Percentiles rank a stretch among this genome's conserved stretches.
These are phyloP conservation scores for Apis dorsata DNA, from an alignment of 1,140 invertebrate species.

Conservation along the genomic window DNA sequence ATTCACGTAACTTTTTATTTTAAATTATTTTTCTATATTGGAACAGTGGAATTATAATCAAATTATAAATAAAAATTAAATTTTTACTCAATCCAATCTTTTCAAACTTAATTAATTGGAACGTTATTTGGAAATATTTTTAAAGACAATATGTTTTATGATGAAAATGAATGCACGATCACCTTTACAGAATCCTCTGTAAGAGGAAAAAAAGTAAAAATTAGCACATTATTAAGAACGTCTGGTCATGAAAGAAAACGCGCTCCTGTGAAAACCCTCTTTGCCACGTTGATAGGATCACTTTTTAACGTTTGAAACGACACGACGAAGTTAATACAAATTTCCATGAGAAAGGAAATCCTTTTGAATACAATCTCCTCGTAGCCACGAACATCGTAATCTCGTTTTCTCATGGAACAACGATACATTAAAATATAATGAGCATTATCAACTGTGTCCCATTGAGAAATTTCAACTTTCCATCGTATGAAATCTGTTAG, in stretches of 20 bases:
- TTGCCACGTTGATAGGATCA: background rate
- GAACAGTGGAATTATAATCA: too few relatives aligned
- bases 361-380: background rate
- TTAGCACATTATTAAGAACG: background rate
- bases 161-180: too few relatives aligned
- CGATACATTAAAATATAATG: conserved; percentile 16
- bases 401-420: background rate
- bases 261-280: background rate
- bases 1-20: too few relatives aligned
- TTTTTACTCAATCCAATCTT: too few relatives aligned
- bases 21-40: too few relatives aligned
- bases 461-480: conserved; percentile 8
- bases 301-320: background rate
- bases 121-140: too few relatives aligned
- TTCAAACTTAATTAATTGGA: too few relatives aligned
- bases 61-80: too few relatives aligned
- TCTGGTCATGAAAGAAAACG: background rate
- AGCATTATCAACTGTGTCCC: background rate
- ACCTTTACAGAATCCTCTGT: too few relatives aligned
- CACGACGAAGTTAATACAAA: background rate
- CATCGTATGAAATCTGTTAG: background rate
- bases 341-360: conserved; percentile 19
- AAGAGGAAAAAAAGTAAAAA: background rate
- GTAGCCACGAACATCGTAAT: background rate
- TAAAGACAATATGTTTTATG: too few relatives aligned